Percentiles rank a stretch among this genome's conserved stretches.
phyloP scores from a whole-genome alignment of 2,113 vertebrate species.

The Plecotus auritus region DNA sequence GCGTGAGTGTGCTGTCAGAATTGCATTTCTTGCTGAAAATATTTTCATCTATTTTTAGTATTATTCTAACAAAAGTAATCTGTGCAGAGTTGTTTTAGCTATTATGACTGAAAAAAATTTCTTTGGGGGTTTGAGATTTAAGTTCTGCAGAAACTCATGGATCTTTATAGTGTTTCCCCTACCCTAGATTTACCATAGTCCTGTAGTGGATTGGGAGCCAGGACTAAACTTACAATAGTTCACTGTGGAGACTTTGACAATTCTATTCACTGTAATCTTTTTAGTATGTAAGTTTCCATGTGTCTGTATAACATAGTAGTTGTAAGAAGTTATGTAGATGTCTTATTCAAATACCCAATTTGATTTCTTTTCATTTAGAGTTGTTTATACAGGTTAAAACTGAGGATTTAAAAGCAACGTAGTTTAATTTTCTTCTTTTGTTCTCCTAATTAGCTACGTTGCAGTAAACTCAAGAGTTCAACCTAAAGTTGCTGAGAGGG shows the following conservation, averaged over 20 bases:
- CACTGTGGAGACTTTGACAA: background rate
- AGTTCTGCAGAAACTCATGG: background rate
- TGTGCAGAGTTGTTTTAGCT: background rate
- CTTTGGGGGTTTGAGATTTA: background rate
- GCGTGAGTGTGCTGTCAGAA: background rate
- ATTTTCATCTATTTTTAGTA: background rate
- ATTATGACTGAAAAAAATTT: background rate
- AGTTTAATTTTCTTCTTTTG: background rate
- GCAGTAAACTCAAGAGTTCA: background rate
- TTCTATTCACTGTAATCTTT: background rate
- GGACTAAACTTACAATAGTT: background rate
- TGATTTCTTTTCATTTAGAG: background rate
- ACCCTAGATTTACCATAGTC: background rate
- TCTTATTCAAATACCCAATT: background rate
- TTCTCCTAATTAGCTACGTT: background rate
- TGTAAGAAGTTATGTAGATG: background rate
- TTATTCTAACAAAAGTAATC: background rate
- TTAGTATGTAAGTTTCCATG: background rate
- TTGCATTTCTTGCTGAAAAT: background rate
- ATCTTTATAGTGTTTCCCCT: no score
- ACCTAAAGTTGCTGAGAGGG: background rate
- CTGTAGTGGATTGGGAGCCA: background rate
- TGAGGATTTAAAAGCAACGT: background rate
- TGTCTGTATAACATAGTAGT: background rate
- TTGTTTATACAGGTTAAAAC: background rate